A percentile compares a stretch with the other conserved stretches of the same genome.
phyloP scores from a whole-genome alignment of 1,140 invertebrate species.

The Drosophila ficusphila region DNA sequence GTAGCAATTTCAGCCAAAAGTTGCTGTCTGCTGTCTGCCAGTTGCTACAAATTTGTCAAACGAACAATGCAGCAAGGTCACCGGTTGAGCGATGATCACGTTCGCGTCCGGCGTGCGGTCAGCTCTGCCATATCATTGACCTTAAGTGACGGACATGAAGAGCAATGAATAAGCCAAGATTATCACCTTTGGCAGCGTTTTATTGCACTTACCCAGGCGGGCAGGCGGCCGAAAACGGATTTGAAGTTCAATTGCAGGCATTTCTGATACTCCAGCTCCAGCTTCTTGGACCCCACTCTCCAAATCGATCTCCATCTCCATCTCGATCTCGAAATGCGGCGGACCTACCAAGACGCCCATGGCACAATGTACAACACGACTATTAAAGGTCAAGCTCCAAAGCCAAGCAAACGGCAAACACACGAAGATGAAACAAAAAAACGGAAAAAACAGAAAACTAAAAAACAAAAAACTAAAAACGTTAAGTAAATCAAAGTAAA shows the following conservation, averaged over 20 bases:
- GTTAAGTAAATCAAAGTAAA: slow-evolving; percentile 73
- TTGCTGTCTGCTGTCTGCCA: slow-evolving; percentile 18
- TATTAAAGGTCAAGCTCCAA: slow-evolving; percentile 70
- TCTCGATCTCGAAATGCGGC: slow-evolving; percentile 18
- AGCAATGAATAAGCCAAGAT: slow-evolving; percentile 77
- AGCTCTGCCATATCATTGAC: slow-evolving; percentile 74
- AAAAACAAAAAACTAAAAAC: slow-evolving; percentile 46
- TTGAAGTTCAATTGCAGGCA: slow-evolving; percentile 69
- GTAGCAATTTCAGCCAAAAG: slow-evolving; percentile 71
- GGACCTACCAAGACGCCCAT: slow-evolving; percentile 54
- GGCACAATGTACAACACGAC: slow-evolving; percentile 74
- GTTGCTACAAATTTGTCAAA: slow-evolving; percentile 79
- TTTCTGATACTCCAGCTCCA: slow-evolving; percentile 48
- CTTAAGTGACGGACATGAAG: slow-evolving; percentile 75
- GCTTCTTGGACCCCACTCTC: slow-evolving; percentile 29
- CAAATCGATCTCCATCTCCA: slow-evolving; percentile 16
- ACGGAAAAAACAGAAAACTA: slow-evolving; percentile 11
- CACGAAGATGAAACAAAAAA: slow-evolving; percentile 24
- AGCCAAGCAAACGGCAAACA: slow-evolving; percentile 17
- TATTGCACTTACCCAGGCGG: slow-evolving; percentile 68
- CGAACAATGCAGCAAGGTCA: slow-evolving; percentile 72
- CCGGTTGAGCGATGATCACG: slow-evolving; percentile 58
- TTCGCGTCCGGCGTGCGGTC: slow-evolving; percentile 62
- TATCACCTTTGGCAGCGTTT: slow-evolving; percentile 75
- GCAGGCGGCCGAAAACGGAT: slow-evolving; percentile 39